Conservation (phyloP, 1,140 invertebrate species). For the Theocolax elegans region DNA sequence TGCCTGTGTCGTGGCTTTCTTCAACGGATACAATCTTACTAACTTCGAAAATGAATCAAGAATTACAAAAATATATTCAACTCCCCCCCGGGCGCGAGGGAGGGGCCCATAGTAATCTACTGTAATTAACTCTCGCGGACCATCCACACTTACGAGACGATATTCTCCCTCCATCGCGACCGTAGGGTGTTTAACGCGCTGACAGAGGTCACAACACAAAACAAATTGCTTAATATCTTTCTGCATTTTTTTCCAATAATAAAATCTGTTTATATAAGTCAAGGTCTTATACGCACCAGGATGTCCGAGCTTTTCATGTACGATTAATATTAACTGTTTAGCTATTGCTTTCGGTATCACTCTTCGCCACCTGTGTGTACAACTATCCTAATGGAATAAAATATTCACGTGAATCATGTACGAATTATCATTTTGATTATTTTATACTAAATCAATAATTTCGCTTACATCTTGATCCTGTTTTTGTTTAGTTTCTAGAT, state of each 20-base stretch:
- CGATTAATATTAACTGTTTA: not conserved
- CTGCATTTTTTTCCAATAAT: not conserved
- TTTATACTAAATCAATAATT: not conserved
- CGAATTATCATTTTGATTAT: not conserved
- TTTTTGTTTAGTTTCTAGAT: not conserved
- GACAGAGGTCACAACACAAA: not conserved
- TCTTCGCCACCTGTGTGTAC: not conserved
- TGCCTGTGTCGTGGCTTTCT: constrained; percentile 46
- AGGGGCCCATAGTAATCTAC: too few relatives aligned
- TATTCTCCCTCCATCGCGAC: not conserved
- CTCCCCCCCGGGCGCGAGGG: constrained; percentile 3
- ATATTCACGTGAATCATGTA: not conserved
- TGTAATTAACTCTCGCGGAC: too few relatives aligned
- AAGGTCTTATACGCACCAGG: not conserved
- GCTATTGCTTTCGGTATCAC: not conserved
- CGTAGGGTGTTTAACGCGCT: not conserved
- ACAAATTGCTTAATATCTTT: not conserved
- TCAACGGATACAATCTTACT: constrained; percentile 39
- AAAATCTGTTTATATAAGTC: not conserved
- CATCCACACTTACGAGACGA: too few relatives aligned
- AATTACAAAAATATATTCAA: constrained; percentile 29
- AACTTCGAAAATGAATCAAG: constrained; percentile 33
- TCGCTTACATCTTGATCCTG: not conserved
- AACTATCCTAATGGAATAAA: not conserved
- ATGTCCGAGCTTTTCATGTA: not conserved